These are phyloP conservation scores for Aurelia sp. DNA, from an alignment of 30 jellyfish, hydroid and myxozoan species.

Conservation along the genomic window DNA sequence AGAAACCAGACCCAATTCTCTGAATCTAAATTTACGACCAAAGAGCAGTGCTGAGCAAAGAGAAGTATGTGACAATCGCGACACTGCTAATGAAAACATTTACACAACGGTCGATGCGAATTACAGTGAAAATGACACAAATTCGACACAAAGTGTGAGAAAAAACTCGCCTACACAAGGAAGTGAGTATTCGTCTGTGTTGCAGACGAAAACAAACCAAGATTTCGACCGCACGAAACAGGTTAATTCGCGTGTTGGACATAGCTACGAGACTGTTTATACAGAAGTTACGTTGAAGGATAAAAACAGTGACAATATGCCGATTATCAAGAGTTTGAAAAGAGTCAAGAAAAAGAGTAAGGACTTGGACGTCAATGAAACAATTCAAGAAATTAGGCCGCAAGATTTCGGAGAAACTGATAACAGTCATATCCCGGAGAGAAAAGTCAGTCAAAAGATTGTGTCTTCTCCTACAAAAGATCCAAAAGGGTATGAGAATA, in stretches of 20 bases:
- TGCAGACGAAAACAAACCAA: not conserved
- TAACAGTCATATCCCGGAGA: constrained; percentile 1
- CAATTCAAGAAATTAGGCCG: not conserved
- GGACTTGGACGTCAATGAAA: not conserved
- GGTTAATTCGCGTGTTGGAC: constrained; percentile 5
- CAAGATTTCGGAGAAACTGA: not conserved
- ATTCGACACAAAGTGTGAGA: constrained; percentile 15
- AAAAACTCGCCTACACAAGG: constrained; percentile 1
- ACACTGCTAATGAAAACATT: constrained; percentile 26
- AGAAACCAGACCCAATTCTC: constrained; percentile 26
- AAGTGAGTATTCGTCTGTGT: not conserved
- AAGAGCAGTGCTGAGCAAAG: not conserved
- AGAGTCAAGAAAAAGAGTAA: constrained; percentile 31
- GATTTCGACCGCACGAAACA: not conserved
- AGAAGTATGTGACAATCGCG: constrained; percentile 1
- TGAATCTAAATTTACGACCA: constrained; percentile 6
- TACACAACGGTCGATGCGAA: constrained; percentile 30
- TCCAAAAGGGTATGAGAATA: constrained; percentile 54
- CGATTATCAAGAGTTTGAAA: constrained; percentile 29
- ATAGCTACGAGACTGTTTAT: constrained; percentile 38
- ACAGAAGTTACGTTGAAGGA: constrained; percentile 61
- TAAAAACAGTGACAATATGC: constrained; percentile 30
- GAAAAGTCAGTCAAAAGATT: constrained; percentile 49
- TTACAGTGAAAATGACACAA: constrained; percentile 4
- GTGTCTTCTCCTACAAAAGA: constrained; percentile 54